Evolutionary conservation across 2,797 vertebrate species (phyloP).

Genomic region (Enteromius fasciolatus): DNA sequence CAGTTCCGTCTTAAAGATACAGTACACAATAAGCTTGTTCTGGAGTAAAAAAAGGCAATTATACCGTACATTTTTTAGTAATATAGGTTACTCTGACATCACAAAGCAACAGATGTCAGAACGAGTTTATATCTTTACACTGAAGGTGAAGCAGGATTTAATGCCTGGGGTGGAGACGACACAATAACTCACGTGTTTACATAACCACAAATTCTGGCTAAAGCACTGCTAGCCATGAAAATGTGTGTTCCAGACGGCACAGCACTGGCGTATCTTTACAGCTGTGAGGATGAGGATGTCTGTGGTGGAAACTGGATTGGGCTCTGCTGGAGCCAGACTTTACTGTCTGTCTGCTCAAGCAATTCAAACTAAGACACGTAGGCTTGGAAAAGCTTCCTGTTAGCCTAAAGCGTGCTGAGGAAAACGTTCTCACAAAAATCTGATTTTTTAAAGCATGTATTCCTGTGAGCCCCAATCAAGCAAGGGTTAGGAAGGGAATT

Average conservation of each 20-base stretch:
- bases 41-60: neutral
- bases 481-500: neutral
- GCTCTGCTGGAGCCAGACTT: slow-evolving; percentile 34
- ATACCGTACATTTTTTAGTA: neutral
- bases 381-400: neutral
- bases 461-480: neutral
- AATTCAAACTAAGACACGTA: slow-evolving; percentile 31
- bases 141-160: slow-evolving; percentile 40
- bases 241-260: slow-evolving; percentile 3
- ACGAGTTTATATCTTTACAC: neutral
- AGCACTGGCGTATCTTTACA: neutral
- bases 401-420: neutral
- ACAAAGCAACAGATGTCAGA: neutral
- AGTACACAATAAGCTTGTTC: neutral
- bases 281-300: slow-evolving; percentile 46
- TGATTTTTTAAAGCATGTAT: neutral
- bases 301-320: slow-evolving; percentile 55
- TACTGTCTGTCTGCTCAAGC: slow-evolving; percentile 29
- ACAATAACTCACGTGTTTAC: slow-evolving; percentile 57
- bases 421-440: neutral
- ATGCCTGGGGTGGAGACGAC: slow-evolving; percentile 12
- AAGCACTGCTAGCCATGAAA: slow-evolving; percentile 2
- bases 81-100: neutral
- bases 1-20: neutral
- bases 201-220: slow-evolving; percentile 35